Conservation (phyloP, 2,797 vertebrate species). For the Tinamus major region DNA sequence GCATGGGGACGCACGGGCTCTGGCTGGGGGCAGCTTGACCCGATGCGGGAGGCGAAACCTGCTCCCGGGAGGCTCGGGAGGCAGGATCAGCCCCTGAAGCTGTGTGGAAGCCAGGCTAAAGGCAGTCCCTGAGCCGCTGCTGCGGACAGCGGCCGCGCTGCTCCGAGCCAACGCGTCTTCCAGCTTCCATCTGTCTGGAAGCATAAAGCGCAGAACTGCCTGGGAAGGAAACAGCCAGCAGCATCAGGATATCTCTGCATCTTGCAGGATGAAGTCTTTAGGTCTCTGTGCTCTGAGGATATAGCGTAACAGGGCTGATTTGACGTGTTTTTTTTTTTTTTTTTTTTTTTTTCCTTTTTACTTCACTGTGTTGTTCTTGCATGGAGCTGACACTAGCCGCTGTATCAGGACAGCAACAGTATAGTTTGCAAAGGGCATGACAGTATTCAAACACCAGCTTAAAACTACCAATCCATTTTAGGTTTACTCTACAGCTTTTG, state of each 20-base stretch:
- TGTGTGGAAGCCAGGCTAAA: not conserved
- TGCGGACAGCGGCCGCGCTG: not conserved
- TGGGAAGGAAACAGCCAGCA: fast-evolving
- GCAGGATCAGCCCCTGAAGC: not conserved
- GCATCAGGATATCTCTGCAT: not conserved
- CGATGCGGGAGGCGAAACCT: not conserved
- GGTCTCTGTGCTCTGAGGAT: not conserved
- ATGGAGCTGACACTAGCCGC: not conserved
- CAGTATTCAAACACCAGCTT: not conserved
- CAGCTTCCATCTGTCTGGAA: not conserved
- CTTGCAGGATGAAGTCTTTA: not conserved
- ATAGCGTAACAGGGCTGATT: not conserved
- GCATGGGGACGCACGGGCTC: not conserved
- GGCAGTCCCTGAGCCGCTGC: not conserved
- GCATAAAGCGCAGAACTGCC: fast-evolving
- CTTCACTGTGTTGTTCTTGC: not conserved
- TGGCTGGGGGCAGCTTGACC: not conserved
- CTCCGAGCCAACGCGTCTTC: not conserved
- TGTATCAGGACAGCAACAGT: not conserved
- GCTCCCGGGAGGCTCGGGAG: not conserved
- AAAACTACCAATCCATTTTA: not conserved
- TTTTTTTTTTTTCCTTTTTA: not conserved
- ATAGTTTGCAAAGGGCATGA: fast-evolving
- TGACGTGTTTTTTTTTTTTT: not conserved
- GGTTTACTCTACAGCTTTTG: not conserved